phyloP scores from a whole-genome alignment of 2,888 invertebrate genomes.

The Lasius platythorax region DNA sequence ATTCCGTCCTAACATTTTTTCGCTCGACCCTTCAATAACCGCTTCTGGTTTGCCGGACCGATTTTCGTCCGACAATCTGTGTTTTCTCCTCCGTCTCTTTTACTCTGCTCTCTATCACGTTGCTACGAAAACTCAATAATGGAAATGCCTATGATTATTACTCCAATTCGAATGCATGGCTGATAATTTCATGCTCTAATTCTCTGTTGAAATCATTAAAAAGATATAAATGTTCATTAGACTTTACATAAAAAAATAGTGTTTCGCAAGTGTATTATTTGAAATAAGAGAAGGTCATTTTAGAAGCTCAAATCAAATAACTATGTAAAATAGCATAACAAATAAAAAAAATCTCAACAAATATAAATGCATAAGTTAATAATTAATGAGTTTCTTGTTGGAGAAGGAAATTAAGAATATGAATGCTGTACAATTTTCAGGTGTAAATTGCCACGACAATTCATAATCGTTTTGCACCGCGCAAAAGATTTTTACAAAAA shows the following conservation, averaged over 20 bases:
- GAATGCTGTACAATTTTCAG: background rate
- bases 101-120: conserved; percentile 7
- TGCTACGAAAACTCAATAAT: conserved; percentile 2
- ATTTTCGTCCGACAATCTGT: conserved; percentile 22
- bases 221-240: background rate
- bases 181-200: conserved; percentile 3
- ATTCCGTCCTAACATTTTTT: conserved; percentile 22
- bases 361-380: background rate
- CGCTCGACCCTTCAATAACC: conserved; percentile 19
- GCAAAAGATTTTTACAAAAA: background rate
- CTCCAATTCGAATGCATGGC: background rate
- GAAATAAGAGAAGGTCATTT: background rate
- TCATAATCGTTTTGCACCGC: background rate
- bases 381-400: background rate
- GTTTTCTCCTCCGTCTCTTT: conserved; percentile 18
- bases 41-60: background rate
- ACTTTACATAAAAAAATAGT: background rate
- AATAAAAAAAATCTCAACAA: background rate
- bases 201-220: background rate
- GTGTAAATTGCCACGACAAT: background rate
- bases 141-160: background rate
- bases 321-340: background rate
- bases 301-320: background rate
- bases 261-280: background rate
- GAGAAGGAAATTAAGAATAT: background rate